A percentile compares a stretch with the other conserved stretches of the same genome.
Conservation (phyloP, 1,140 invertebrate species). For the Venturia canescens region DNA sequence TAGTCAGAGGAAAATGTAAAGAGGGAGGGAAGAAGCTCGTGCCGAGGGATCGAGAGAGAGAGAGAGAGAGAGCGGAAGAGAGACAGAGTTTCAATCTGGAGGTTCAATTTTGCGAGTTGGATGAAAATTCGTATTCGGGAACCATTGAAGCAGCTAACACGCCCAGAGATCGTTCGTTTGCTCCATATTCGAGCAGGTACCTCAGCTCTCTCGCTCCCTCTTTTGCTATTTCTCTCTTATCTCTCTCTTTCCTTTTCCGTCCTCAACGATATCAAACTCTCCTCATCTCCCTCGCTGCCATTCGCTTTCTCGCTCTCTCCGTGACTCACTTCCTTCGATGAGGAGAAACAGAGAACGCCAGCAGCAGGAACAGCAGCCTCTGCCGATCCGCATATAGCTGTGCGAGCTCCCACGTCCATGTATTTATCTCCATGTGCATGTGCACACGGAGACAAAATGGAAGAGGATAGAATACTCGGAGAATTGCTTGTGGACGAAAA, state of each 20-base stretch:
- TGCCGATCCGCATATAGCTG: slow-evolving; percentile 4
- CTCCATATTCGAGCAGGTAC: slow-evolving; percentile 59
- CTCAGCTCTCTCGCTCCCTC: slow-evolving; percentile 19
- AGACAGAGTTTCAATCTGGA: slow-evolving; percentile 61
- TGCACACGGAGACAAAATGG: slow-evolving; percentile 29
- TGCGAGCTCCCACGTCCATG: slow-evolving; percentile 39
- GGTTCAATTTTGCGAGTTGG: slow-evolving; percentile 58
- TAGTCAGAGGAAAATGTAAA: slow-evolving; percentile 12
- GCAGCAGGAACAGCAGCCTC: slow-evolving; percentile 25
- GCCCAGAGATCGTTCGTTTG: slow-evolving; percentile 36
- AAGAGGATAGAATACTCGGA: slow-evolving; percentile 25
- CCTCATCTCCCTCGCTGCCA: neutral
- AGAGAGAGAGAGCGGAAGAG: slow-evolving; percentile 48
- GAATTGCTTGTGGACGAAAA: slow-evolving; percentile 4
- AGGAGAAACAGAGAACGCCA: slow-evolving; percentile 17
- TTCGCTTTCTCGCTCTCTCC: neutral
- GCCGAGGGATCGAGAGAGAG: slow-evolving; percentile 31
- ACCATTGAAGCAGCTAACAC: slow-evolving; percentile 56
- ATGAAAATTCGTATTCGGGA: slow-evolving; percentile 57
- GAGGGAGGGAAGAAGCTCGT: neutral
- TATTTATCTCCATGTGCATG: slow-evolving; percentile 15
- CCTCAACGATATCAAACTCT: slow-evolving; percentile 3
- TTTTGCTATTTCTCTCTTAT: neutral
- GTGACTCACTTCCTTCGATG: neutral
- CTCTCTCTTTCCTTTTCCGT: slow-evolving; percentile 20